Base-by-base conservation (phyloP, 2,113 vertebrate species). In the Drymodes brunneopygia region DNA sequence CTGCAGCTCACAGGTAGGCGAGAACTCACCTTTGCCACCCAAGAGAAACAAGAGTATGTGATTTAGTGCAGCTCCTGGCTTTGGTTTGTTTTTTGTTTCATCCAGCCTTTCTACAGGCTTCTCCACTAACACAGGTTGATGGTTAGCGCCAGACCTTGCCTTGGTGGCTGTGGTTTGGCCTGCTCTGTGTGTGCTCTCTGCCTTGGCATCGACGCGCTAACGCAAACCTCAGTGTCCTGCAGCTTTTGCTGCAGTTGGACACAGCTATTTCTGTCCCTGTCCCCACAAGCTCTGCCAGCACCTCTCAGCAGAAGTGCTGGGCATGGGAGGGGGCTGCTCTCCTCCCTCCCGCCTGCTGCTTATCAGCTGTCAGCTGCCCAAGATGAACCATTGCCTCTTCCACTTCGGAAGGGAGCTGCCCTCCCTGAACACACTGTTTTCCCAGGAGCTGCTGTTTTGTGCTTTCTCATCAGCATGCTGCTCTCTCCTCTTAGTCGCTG, bases 121-220 rank as follows among this genome's bases (percentile, higher is more conserved):
- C 42, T 74, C 5, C 22, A 38, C 45, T 85, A 33, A 67, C 61
- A 22, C n/a, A 60, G 25, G 45, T 18, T 93, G 11, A 54, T 2
- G 8, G 33, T 66, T 58, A n/a, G 50, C 72, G 58, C 42, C 45
- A 82, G 48, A 75, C 0, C 0, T 69, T 7, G 2, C 51, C 47
- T 38, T 44, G n/a, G 42, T 0, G 1, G 67, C 62, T 77, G 75
- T 65, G 50, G 28, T 53, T 70, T 72, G 38, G 7, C 38, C 12
- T 57, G n/a, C 42, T 66, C 29, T 58, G 66, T 35, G 6, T 50
- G 10, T 31, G 15, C 20, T 57, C 5, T 14, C 51, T 86, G 58
- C 50, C 33, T 77, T 2, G 1, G 12, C 47, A 64, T 2, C 1
- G 6, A n/a, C 0, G 0, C 33, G 38, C 16, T 31, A 8, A 38